A percentile compares a stretch with the other conserved stretches of the same genome.
phyloP scores from a whole-genome alignment of 2,888 invertebrate species.

The Synanthedon tipuliformis region DNA sequence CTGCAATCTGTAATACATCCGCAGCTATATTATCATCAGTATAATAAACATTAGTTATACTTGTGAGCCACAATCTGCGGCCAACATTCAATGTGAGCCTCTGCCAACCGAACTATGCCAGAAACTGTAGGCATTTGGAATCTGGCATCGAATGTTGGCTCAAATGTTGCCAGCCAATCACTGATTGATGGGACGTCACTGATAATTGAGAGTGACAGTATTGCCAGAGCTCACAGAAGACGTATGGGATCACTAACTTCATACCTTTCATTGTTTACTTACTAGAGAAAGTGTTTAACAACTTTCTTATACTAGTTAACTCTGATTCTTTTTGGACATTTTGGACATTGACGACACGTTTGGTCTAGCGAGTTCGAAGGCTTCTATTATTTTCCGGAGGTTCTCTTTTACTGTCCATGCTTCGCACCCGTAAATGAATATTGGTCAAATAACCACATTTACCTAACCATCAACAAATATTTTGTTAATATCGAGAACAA shows the following conservation, averaged over 20 bases:
- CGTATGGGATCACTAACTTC: background rate
- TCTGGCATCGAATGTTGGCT: slow-evolving; percentile 6
- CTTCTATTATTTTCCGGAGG: too few relatives aligned
- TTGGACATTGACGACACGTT: too few relatives aligned
- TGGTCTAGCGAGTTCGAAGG: too few relatives aligned
- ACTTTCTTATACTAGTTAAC: too few relatives aligned
- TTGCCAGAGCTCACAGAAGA: background rate
- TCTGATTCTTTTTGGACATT: too few relatives aligned
- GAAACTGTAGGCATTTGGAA: slow-evolving; percentile 25
- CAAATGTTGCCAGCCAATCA: background rate
- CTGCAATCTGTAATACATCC: background rate
- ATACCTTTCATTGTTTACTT: too few relatives aligned
- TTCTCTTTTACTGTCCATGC: too few relatives aligned
- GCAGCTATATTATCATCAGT: background rate
- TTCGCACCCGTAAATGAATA: too few relatives aligned
- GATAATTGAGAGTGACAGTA: slow-evolving; percentile 4
- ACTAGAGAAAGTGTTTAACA: too few relatives aligned
- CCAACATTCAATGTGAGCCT: slow-evolving; percentile 7
- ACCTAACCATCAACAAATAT: too few relatives aligned
- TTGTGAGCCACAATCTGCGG: slow-evolving; percentile 9
- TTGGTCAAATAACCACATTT: too few relatives aligned
- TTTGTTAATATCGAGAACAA: too few relatives aligned
- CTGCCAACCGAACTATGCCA: slow-evolving; percentile 13
- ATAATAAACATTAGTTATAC: background rate
- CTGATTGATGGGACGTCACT: slow-evolving; percentile 5